These are phyloP conservation scores for Rhinichthys klamathensis DNA, from an alignment of 2,113 vertebrate species.

Conservation along the genomic window DNA sequence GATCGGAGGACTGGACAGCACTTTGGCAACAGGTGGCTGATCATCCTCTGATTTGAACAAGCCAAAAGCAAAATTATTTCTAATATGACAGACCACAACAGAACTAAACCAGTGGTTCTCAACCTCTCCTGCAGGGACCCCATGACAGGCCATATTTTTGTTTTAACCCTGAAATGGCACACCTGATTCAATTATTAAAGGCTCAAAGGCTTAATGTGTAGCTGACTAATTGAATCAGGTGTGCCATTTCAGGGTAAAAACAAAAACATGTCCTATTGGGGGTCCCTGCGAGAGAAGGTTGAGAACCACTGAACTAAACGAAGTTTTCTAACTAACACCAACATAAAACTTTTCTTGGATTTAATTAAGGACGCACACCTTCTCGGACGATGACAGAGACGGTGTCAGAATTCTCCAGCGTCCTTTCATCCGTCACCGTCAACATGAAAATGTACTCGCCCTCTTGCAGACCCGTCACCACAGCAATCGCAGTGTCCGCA, in stretches of 20 bases:
- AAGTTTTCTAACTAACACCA: neutral
- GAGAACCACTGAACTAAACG: neutral
- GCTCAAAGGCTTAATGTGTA: too few relatives aligned
- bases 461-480: slow-evolving; percentile 89
- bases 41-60: slow-evolving; percentile 82
- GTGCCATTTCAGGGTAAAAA: too few relatives aligned
- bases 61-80: slow-evolving; percentile 27
- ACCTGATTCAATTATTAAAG: too few relatives aligned
- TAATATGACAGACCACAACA: neutral
- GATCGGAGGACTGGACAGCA: slow-evolving; percentile 81
- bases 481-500: slow-evolving; percentile 84
- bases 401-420: slow-evolving; percentile 83
- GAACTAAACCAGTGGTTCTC: neutral
- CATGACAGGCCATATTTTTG: too few relatives aligned
- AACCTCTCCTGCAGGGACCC: too few relatives aligned
- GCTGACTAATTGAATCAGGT: too few relatives aligned
- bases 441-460: slow-evolving; percentile 90
- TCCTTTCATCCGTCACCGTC: slow-evolving; percentile 91
- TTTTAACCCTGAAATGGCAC: too few relatives aligned
- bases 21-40: slow-evolving; percentile 84
- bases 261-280: too few relatives aligned
- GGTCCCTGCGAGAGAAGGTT: too few relatives aligned
- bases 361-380: slow-evolving; percentile 71
- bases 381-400: slow-evolving; percentile 93
- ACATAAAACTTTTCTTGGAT: neutral